Percentiles rank a stretch among this genome's conserved stretches.
phyloP scores from a whole-genome alignment of 1,140 invertebrate genomes.

The fruit fly (Drosophila melanogaster) region Release_6_plus_ISO1_MT NT_033779.5:4655001-4655500 shows the following conservation, averaged over 20 bases:
- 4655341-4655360: neutral
- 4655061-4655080: conserved; percentile 2
- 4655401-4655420: neutral
- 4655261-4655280: conserved; percentile 14
- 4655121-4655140: conserved; percentile 16
- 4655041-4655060: conserved; percentile 44
- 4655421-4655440: neutral
- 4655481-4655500: neutral
- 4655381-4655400: neutral
- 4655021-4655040: conserved; percentile 30
- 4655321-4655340: conserved; percentile 15
- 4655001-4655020: conserved; percentile 4
- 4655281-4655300: neutral
- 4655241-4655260: conserved; percentile 14
- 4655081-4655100: neutral
- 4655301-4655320: neutral
- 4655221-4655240: conserved; percentile 9
- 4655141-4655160: neutral
- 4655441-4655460: no score
- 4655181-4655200: conserved; percentile 3
- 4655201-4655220: conserved; percentile 5
- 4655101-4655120: conserved; percentile 26
- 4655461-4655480: neutral
- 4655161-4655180: conserved; percentile 21
- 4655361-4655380: neutral